These are phyloP conservation scores for Agrotis exclamationis DNA, from an alignment of 2,888 invertebrate genomes.

Conservation along the genomic window DNA sequence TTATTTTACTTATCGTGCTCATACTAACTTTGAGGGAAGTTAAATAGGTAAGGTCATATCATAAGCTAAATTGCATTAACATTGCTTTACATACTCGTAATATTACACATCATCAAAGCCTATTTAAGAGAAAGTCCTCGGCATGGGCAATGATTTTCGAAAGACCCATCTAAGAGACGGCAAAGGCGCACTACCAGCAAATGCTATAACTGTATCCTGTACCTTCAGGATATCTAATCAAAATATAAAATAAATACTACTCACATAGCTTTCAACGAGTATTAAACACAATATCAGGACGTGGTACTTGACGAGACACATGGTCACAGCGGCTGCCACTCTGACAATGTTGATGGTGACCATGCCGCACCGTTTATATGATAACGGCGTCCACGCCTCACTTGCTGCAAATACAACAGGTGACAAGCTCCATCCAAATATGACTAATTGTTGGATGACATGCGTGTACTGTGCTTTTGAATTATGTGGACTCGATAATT, in stretches of 20 bases:
- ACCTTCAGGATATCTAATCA: neutral
- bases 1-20: neutral
- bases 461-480: conserved; percentile 33
- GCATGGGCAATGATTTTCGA: too few species aligned
- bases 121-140: neutral
- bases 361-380: conserved; percentile 69
- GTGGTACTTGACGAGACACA: conserved; percentile 73
- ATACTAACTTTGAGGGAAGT: neutral
- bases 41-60: neutral
- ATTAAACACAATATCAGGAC: conserved; percentile 73
- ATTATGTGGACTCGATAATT: conserved; percentile 10
- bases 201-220: too few species aligned
- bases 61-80: neutral
- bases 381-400: conserved; percentile 76
- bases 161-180: neutral
- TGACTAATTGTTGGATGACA: conserved; percentile 54
- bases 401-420: conserved; percentile 54
- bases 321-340: conserved; percentile 66
- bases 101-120: neutral
- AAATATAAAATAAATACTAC: conserved; percentile 57
- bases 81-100: neutral
- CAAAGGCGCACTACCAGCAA: neutral
- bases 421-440: conserved; percentile 54
- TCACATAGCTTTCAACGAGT: conserved; percentile 74
- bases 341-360: conserved; percentile 67